Evolutionary conservation across 2,797 vertebrate genomes (phyloP), one percentile per base, ranked within the genome.

Genomic region (Mormyrops attenuatus): DNA sequence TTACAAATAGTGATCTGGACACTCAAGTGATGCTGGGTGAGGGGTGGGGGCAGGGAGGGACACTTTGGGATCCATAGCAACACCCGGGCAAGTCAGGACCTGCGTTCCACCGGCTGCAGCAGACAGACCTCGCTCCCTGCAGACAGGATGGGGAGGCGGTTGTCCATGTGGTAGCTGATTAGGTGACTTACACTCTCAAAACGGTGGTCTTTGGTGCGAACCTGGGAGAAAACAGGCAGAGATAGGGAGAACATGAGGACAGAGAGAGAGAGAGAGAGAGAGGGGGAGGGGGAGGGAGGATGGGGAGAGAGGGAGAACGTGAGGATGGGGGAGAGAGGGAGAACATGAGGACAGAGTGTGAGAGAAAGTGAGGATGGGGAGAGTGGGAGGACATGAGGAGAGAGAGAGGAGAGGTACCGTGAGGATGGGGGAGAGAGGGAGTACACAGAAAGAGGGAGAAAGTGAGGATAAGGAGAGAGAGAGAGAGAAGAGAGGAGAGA

Each of bases 141-240:
- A 0, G 98, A 99, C 92, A 99, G 98, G 90, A 99, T 99, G 89
- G 98, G 98, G 90, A 99, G 95, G 91, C 97, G 96, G 96, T 99
- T 99, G 97, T 99, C 98, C 98, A 99, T 97, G 95, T 99, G 98
- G 94, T 99, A 98, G 92, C 98, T 98, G 95, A 99, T 99, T 93
- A 99, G 96, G 95, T 99, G 98, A 92, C 98, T 99, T 91, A 99
- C 98, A 0, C 97, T 99, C 93, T 98, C 98, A 0, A 99, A 99
- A 63, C 98, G 97, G 89, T 98, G 98, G 90, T 99, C 98, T 95
- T 99, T 99, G 0, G 98, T 99, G 89, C 98, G 95, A 20, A 99
- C 98, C 98, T 99, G 89, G 0, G 66, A 30, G 11, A 15, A 30
- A 34, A 69, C 11, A 69, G 66, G 11, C 66, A 69, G 30, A 34